Evolutionary conservation across 2,888 invertebrate species (phyloP).

Genomic region (Drosophila peninsularis): DNA sequence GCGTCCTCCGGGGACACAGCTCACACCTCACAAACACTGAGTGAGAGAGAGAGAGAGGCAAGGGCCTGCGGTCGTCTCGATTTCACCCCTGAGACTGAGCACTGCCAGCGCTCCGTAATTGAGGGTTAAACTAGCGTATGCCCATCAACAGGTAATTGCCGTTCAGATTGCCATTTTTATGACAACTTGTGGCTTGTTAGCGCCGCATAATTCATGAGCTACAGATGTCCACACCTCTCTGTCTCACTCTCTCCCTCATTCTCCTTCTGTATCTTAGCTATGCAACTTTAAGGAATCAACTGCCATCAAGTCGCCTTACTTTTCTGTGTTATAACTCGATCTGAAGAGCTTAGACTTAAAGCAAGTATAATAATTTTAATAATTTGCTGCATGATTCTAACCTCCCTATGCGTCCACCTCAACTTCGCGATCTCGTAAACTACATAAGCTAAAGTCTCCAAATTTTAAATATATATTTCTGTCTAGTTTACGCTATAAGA

Average conservation of each 20-base stretch:
- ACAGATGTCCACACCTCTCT: background rate
- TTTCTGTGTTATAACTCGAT: background rate
- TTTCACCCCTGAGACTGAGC: slow-evolving; percentile 67
- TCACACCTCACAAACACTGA: slow-evolving; percentile 22
- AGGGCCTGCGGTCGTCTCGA: slow-evolving; percentile 52
- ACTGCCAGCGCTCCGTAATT: slow-evolving; percentile 54
- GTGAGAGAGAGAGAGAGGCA: background rate
- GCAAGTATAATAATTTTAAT: background rate
- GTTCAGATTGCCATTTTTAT: slow-evolving; percentile 72
- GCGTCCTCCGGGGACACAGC: slow-evolving; percentile 70
- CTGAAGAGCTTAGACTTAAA: background rate
- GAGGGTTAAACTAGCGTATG: slow-evolving; percentile 73
- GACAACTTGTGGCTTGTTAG: slow-evolving; percentile 77
- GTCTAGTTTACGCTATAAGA: too few relatives aligned
- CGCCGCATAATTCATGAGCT: slow-evolving; percentile 69
- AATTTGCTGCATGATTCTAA: too few relatives aligned
- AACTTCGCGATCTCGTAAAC: too few relatives aligned
- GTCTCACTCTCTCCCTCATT: background rate
- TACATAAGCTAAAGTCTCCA: too few relatives aligned
- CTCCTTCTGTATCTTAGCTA: background rate
- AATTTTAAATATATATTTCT: too few relatives aligned
- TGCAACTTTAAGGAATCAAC: background rate
- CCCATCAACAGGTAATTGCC: slow-evolving; percentile 82
- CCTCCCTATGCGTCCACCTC: too few relatives aligned
- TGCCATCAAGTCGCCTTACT: background rate